Base-by-base conservation (phyloP, 2,888 invertebrate species). In the Amphipoea oculea region DNA sequence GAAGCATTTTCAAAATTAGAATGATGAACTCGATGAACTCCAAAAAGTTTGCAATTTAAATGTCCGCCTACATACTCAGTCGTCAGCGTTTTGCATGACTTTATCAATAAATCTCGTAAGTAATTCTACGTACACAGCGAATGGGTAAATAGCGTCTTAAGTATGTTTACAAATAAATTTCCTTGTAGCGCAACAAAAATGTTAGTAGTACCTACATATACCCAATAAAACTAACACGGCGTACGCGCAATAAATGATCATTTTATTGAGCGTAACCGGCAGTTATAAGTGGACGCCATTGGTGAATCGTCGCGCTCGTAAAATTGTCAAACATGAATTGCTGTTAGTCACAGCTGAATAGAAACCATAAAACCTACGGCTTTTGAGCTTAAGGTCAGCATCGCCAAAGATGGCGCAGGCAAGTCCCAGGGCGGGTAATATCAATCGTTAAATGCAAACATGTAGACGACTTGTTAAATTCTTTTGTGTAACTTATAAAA, bases 211-310 rank as follows among this genome's bases (percentile, higher is more conserved):
- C 29, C 29, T 29, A 74, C 78, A 79, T 82, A 73, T 82, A 60
- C 71, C 82, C 74, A 85, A 87, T 89, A 90, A 86, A 84, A 88
- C 87, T 87, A 83, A 85, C 85, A 67, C 75, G 73, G 83, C 79
- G 81, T 84, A 80, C 72, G 73, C 67, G 86, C 86, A 90, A 90
- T 90, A 89, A 90, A 90, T 89, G 90, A 90, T 90, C 82, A 89
- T 92, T 92, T 93, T 92, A 93, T 92, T 91, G 91, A 92, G 90
- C 93, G 92, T 91, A 91, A 90, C 91, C 86, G 86, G 85, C 90
- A 88, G 90, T 89, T 91, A 90, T 86, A 85, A 86, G 85, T 87
- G 83, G 87, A 88, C 88, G 83, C 89, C 89, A 90, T 89, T 90
- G 89, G 88, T 85, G 89, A 90, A 91, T 92, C 87, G 86, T 79